phyloP scores from a whole-genome alignment of 2,113 vertebrate species.

The Eublepharis macularius region DNA sequence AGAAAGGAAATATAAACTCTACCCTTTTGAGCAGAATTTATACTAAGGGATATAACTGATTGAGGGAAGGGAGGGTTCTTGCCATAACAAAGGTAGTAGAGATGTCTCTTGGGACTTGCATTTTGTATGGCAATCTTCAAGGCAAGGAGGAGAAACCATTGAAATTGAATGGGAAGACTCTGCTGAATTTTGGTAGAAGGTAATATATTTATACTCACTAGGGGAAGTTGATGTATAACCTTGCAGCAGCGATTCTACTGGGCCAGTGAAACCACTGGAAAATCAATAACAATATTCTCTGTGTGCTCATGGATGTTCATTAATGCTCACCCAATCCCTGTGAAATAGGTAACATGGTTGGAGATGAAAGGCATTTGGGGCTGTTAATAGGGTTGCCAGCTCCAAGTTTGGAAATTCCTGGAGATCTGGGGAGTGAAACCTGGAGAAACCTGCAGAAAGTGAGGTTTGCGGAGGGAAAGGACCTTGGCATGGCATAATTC shows the following conservation, averaged over 20 bases:
- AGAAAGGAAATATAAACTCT: constrained; percentile 59
- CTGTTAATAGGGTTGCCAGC: no score
- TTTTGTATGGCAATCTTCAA: constrained; percentile 67
- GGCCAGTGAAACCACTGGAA: neutral
- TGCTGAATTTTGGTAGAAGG: constrained; percentile 9
- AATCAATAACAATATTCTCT: neutral
- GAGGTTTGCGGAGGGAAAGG: no score
- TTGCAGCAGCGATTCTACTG: neutral
- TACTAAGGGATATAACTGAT: constrained; percentile 48
- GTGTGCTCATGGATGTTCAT: neutral
- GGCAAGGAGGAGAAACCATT: constrained; percentile 63
- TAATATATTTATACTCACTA: neutral
- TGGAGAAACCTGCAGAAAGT: no score
- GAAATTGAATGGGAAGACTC: constrained; percentile 63
- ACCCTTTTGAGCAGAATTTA: constrained; percentile 47
- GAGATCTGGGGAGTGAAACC: no score
- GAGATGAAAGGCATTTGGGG: neutral
- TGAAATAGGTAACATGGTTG: neutral
- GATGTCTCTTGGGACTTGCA: constrained; percentile 41
- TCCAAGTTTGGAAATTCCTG: no score
- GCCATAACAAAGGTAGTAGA: constrained; percentile 66
- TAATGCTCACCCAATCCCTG: neutral
- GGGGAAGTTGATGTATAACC: neutral
- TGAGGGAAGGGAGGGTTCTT: constrained; percentile 38
- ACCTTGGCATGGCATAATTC: no score